Evolutionary conservation across 2,113 vertebrate genomes (phyloP).

Genomic region (Onychostruthus taczanowskii): DNA sequence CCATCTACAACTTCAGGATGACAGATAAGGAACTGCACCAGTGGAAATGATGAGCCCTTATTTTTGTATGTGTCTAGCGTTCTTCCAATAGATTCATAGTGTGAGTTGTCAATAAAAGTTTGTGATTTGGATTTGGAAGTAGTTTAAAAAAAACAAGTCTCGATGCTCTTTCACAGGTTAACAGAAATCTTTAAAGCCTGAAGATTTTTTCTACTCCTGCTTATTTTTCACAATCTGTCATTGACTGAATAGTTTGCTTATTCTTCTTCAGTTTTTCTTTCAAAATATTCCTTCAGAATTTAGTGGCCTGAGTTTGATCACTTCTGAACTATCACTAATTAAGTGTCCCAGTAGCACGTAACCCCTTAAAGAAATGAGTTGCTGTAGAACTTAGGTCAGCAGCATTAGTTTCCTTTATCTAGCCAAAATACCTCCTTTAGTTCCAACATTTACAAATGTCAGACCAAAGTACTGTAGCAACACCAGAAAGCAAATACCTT

Average conservation of each 20-base stretch:
- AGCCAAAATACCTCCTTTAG: not conserved
- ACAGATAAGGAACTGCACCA: not conserved
- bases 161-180: not conserved
- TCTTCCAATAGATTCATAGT: not conserved
- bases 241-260: not conserved
- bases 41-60: not conserved
- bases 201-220: not conserved
- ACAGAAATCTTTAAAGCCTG: not conserved
- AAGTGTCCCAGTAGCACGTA: not conserved
- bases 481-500: not conserved
- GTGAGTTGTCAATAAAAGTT: not conserved
- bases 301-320: not conserved
- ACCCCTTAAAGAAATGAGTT: not conserved
- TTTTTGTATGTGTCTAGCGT: not conserved
- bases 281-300: not conserved
- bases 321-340: not conserved
- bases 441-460: not conserved
- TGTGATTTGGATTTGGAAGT: not conserved
- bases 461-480: not conserved
- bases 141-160: not conserved
- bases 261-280: not conserved
- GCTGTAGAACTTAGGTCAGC: not conserved
- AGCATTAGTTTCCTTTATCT: not conserved
- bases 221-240: not conserved
- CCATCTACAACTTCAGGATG: not conserved